These are phyloP conservation scores for Squalus acanthias DNA, from an alignment of 2,797 vertebrate genomes.

Conservation along the genomic window DNA sequence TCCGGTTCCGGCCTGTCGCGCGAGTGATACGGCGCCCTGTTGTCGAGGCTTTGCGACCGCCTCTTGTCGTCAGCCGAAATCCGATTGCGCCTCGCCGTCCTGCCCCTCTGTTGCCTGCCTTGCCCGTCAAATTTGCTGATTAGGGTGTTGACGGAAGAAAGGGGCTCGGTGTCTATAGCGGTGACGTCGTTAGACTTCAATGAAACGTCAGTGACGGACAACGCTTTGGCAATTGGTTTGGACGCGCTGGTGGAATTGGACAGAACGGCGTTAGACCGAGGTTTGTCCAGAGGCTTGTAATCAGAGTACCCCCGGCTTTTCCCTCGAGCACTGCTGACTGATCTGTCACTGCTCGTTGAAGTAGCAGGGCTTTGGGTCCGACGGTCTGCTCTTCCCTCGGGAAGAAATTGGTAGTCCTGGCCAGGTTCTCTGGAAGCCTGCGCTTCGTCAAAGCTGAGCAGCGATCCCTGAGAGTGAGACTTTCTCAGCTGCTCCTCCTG, in stretches of 20 bases:
- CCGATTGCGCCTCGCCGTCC: conserved; percentile 47
- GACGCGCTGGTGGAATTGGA: rapidly evolving
- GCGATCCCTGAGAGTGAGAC: conserved; percentile 75
- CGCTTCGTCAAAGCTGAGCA: conserved; percentile 48
- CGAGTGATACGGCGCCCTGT: conserved; percentile 39
- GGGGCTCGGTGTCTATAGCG: conserved; percentile 70
- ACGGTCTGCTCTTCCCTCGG: conserved; percentile 45
- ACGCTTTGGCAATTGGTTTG: neutral
- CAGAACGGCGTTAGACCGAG: conserved; percentile 38
- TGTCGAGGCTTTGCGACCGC: conserved; percentile 75
- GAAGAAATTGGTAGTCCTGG: rapidly evolving
- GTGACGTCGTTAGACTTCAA: neutral
- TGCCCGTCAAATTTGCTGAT: conserved; percentile 71
- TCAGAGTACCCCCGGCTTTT: conserved; percentile 39
- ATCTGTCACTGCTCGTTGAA: neutral
- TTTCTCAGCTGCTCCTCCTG: conserved; percentile 60
- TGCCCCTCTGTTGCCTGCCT: conserved; percentile 53
- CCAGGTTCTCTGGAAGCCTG: neutral
- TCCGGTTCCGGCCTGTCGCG: no score
- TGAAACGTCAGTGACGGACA: conserved; percentile 54
- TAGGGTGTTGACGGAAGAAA: conserved; percentile 68
- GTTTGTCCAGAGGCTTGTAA: conserved; percentile 48
- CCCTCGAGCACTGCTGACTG: conserved; percentile 42
- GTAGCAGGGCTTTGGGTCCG: neutral
- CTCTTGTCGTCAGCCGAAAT: conserved; percentile 56